Evolutionary conservation across 2,113 vertebrate genomes (phyloP).

Genomic region (Sisor rabdophorus): DNA sequence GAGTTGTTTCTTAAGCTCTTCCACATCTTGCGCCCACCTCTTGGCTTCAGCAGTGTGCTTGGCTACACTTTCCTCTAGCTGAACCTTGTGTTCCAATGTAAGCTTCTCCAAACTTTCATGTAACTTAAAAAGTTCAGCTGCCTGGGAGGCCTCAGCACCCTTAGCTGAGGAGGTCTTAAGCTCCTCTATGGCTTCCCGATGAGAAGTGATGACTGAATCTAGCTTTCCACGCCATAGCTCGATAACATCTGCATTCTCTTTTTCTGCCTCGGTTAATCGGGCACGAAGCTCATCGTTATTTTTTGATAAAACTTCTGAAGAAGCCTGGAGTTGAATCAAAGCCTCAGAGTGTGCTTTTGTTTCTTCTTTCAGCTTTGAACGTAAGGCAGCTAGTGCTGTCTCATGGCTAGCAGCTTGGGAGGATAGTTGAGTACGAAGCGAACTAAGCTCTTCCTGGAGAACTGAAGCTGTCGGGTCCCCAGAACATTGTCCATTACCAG

Average conservation of each 20-base stretch:
- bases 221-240: slow-evolving; percentile 85
- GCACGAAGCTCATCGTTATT: slow-evolving; percentile 82
- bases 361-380: slow-evolving; percentile 70
- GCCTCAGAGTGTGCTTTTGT: slow-evolving; percentile 75
- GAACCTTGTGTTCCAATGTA: slow-evolving; percentile 72
- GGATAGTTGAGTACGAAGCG: slow-evolving; percentile 80
- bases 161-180: slow-evolving; percentile 82
- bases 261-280: slow-evolving; percentile 78
- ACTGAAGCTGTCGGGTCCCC: slow-evolving; percentile 70
- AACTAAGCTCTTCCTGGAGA: slow-evolving; percentile 82
- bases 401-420: slow-evolving; percentile 68
- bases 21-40: slow-evolving; percentile 65
- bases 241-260: slow-evolving; percentile 76
- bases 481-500: slow-evolving; percentile 66
- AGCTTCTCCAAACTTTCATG: slow-evolving; percentile 79
- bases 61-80: slow-evolving; percentile 67
- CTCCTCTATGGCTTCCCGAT: slow-evolving; percentile 87
- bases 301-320: slow-evolving; percentile 73
- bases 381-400: slow-evolving; percentile 68
- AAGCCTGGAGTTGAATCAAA: slow-evolving; percentile 68
- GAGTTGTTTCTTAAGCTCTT: slow-evolving; percentile 70
- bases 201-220: slow-evolving; percentile 76
- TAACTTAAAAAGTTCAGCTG: slow-evolving; percentile 75
- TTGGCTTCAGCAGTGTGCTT: slow-evolving; percentile 68
- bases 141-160: slow-evolving; percentile 72